Evolutionary conservation across 2,888 invertebrate genomes (phyloP).

Genomic region (Galeruca laticollis): DNA sequence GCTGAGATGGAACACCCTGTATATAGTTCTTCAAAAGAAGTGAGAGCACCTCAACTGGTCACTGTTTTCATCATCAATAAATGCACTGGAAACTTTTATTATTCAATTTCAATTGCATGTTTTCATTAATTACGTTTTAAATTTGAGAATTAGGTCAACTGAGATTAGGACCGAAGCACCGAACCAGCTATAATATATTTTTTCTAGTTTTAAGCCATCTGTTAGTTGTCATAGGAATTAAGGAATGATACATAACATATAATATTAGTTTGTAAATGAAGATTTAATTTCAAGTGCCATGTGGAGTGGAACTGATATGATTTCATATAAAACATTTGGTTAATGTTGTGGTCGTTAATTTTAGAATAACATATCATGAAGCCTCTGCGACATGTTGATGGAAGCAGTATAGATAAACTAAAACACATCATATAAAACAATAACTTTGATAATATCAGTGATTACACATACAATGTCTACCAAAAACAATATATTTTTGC

Average conservation of each 20-base stretch:
- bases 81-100: no score
- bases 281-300: conserved; percentile 38
- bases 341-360: conserved; percentile 29
- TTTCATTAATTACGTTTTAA: no score
- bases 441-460: not conserved
- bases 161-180: not conserved
- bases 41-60: no score
- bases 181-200: not conserved
- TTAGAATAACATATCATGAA: conserved; percentile 13
- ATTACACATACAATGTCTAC: no score
- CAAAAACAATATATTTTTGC: no score
- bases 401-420: not conserved
- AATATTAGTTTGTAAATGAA: conserved; percentile 28
- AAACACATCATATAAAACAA: not conserved
- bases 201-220: conserved; percentile 24
- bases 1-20: no score
- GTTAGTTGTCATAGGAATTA: conserved; percentile 30
- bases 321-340: conserved; percentile 35
- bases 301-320: conserved; percentile 32
- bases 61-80: no score
- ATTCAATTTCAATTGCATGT: no score
- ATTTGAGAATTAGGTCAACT: not conserved
- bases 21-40: no score
- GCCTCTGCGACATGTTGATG: not conserved
- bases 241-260: conserved; percentile 24